Base-by-base conservation (phyloP, 2,888 invertebrate genomes). In the Galerucella calmariensis region DNA sequence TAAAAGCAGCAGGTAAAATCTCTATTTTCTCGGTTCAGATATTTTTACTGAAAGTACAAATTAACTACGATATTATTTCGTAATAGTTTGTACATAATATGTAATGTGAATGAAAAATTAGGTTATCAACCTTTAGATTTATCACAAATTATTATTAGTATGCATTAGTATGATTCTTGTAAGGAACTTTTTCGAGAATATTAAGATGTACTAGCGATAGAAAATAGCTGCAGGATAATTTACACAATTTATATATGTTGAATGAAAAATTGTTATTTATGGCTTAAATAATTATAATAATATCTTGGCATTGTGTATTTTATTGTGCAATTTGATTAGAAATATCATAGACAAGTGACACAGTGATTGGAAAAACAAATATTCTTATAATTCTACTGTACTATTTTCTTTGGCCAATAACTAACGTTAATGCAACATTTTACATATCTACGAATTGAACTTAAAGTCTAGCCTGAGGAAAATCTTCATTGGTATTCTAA, bases 71-170 rank as follows among this genome's bases (percentile, higher is more conserved):
- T 16, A 20, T 56, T 14, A 56, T 56, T 56, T 56, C 56, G 20
- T 56, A 56, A 56, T 56, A 6, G 1, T 56, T 14, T 51, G 14
- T n/a, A 51, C n/a, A 51, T 51, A 51, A 53, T n/a, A n/a, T 53
- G 2, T 53, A 53, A 53, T n/a, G 53, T 56, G n/a, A n/a, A 56
- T 20, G 10, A 56, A 56, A 56, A 20, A 56, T 56, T 16, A 56
- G 56, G 56, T 56, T 16, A 56, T 20, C 51, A 51, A 51, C 51
- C 20, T 20, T 14, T 56, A 16, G 2, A 16, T 56, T 56, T 56
- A 56, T 20, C 16, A 56, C 56, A 56, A 56, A 56, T 56, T 56
- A 9, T 56, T 56, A 56, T 56, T 56, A 56, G 16, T 16, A 56
- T 56, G 20, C 56, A 16, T 8, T 56, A 10, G 20, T 6, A 16